Percentiles rank a stretch among this genome's conserved stretches.
Conservation (phyloP, 1,140 invertebrate species). For the Choristoneura fumiferana region DNA sequence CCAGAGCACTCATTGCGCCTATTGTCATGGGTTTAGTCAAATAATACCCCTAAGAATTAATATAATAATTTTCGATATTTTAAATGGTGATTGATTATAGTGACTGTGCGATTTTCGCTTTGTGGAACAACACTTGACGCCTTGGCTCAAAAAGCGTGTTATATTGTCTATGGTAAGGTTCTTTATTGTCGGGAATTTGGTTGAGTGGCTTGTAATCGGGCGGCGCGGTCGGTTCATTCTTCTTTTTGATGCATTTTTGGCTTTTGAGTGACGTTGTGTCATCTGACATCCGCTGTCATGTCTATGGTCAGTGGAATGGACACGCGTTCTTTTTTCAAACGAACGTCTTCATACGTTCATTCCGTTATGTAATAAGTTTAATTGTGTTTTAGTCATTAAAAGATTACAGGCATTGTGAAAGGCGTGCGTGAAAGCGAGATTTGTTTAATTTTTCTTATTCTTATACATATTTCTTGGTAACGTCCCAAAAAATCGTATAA, state of each 20-base stretch:
- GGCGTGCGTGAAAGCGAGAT: no score
- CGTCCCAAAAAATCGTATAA: no score
- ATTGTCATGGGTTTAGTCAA: constrained; percentile 71
- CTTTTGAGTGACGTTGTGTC: constrained; percentile 32
- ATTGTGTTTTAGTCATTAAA: no score
- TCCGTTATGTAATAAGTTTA: no score
- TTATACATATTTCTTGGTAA: no score
- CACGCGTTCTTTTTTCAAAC: background rate
- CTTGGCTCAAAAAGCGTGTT: constrained; percentile 29
- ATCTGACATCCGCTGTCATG: constrained; percentile 8
- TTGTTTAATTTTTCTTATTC: no score
- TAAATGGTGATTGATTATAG: constrained; percentile 73
- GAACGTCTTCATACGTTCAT: background rate
- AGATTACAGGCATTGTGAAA: no score
- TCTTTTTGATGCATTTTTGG: constrained; percentile 35
- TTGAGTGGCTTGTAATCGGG: constrained; percentile 29
- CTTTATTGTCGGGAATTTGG: constrained; percentile 25
- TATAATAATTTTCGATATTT: constrained; percentile 73
- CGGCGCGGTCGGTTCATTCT: constrained; percentile 32
- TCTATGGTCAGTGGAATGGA: constrained; percentile 5
- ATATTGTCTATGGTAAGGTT: constrained; percentile 36
- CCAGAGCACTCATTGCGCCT: constrained; percentile 54
- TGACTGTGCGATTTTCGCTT: constrained; percentile 53
- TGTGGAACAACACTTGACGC: constrained; percentile 25
- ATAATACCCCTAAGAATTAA: constrained; percentile 69